These are phyloP conservation scores for Oryzias curvinotus DNA, from an alignment of 2,113 vertebrate genomes.

Conservation along the genomic window DNA sequence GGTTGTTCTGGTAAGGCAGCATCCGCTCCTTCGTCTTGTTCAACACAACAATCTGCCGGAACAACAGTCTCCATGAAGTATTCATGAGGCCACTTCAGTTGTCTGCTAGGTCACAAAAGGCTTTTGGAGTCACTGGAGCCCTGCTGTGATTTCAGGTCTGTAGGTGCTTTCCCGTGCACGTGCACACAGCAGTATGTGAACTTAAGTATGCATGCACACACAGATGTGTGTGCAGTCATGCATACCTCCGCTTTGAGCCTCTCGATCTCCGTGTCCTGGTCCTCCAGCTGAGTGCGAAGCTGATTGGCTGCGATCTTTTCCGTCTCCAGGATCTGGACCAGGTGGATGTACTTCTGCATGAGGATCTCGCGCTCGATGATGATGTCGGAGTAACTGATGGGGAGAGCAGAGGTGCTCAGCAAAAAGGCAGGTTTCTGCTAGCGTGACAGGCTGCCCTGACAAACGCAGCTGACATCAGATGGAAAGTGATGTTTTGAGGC, in stretches of 20 bases:
- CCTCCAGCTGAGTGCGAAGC: conserved; percentile 94
- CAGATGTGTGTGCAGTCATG: conserved; percentile 33
- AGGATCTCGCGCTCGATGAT: conserved; percentile 93
- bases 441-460: neutral
- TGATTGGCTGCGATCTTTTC: conserved; percentile 96
- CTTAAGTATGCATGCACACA: conserved; percentile 24
- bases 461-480: neutral
- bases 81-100: conserved; percentile 26
- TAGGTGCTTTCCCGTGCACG: neutral
- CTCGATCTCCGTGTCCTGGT: conserved; percentile 96
- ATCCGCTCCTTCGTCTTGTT: conserved; percentile 93
- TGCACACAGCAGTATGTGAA: conserved; percentile 1
- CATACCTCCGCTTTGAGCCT: conserved; percentile 93
- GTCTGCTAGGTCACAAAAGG: neutral
- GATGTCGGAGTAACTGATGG: conserved; percentile 87
- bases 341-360: conserved; percentile 98
- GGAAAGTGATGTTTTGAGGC: no score
- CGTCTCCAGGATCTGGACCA: conserved; percentile 95
- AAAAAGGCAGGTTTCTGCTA: neutral
- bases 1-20: conserved; percentile 83
- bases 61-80: conserved; percentile 34
- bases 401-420: neutral
- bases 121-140: conserved; percentile 4
- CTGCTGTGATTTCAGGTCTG: conserved; percentile 13
- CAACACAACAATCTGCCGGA: conserved; percentile 82